Conservation (phyloP, 2,888 invertebrate species). For the Drosophila mimetica region DNA sequence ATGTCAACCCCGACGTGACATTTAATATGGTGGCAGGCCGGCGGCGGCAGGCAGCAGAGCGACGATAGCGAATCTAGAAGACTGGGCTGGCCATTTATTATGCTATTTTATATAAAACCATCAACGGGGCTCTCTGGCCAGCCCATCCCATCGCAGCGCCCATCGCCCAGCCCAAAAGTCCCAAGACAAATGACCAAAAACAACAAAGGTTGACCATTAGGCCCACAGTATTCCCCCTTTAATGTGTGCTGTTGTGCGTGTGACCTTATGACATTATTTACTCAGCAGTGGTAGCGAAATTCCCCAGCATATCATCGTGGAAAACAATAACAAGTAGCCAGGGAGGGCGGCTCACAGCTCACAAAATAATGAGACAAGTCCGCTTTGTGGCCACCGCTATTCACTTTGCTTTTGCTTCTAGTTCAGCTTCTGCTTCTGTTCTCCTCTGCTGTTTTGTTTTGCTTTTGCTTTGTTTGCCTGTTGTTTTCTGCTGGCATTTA, state of each 20-base stretch:
- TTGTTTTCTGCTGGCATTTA: constrained; percentile 37
- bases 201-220: constrained; percentile 46
- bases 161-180: constrained; percentile 27
- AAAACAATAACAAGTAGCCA: constrained; percentile 33
- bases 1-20: constrained; percentile 23
- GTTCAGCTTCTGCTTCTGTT: constrained; percentile 7
- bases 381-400: constrained; percentile 14
- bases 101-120: constrained; percentile 45
- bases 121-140: constrained; percentile 5
- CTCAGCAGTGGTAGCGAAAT: constrained; percentile 15
- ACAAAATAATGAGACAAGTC: constrained; percentile 47
- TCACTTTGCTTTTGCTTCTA: constrained; percentile 1
- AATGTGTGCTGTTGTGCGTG: constrained; percentile 21
- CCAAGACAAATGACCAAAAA: constrained; percentile 45
- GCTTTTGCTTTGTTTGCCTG: constrained; percentile 15
- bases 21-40: constrained; percentile 22
- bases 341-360: constrained; percentile 22
- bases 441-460: constrained; percentile 20
- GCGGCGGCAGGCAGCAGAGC: neutral
- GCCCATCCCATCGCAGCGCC: constrained; percentile 6
- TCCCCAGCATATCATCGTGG: constrained; percentile 34
- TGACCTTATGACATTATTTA: constrained; percentile 47
- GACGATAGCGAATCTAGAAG: constrained; percentile 17
- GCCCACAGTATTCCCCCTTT: constrained; percentile 29
- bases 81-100: constrained; percentile 41